phyloP scores from a whole-genome alignment of 2,888 invertebrate genomes.

The Leptopilina drosophilae region DNA sequence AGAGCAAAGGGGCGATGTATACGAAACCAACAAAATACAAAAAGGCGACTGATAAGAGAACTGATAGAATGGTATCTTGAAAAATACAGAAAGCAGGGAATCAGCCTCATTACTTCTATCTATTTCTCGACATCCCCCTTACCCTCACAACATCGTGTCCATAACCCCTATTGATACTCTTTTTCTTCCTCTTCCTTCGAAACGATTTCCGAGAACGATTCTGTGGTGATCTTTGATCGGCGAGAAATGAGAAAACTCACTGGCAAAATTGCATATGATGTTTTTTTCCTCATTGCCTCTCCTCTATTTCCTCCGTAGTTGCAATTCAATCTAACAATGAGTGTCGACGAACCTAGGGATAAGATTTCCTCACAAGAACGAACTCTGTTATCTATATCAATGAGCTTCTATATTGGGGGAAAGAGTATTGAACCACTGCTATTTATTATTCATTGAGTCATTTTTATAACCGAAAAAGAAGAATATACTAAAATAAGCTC shows the following conservation, averaged over 20 bases:
- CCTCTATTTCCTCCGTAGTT: slow-evolving; percentile 32
- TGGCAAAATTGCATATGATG: slow-evolving; percentile 42
- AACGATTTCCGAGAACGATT: slow-evolving; percentile 71
- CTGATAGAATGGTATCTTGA: slow-evolving; percentile 69
- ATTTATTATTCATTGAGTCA: not conserved
- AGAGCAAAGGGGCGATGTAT: slow-evolving; percentile 40
- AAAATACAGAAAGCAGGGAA: slow-evolving; percentile 74
- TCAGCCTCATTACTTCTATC: slow-evolving; percentile 75
- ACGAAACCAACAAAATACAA: slow-evolving; percentile 41
- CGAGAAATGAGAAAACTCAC: slow-evolving; percentile 27
- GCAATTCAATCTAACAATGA: slow-evolving; percentile 46
- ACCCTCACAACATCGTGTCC: not conserved
- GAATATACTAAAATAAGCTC: too few relatives aligned
- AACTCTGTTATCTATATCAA: slow-evolving; percentile 26
- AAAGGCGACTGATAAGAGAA: slow-evolving; percentile 68
- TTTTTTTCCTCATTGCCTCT: not conserved
- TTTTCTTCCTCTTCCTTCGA: slow-evolving; percentile 47
- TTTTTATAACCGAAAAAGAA: not conserved
- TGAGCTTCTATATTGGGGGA: slow-evolving; percentile 3
- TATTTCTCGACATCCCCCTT: slow-evolving; percentile 53
- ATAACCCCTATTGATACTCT: slow-evolving; percentile 20
- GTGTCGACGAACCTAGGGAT: slow-evolving; percentile 36
- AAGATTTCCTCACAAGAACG: slow-evolving; percentile 25
- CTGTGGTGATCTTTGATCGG: slow-evolving; percentile 69
- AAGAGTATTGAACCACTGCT: slow-evolving; percentile 2